These are phyloP conservation scores for Oreocharis arfaki DNA, from an alignment of 2,113 vertebrate species.

Conservation along the genomic window DNA sequence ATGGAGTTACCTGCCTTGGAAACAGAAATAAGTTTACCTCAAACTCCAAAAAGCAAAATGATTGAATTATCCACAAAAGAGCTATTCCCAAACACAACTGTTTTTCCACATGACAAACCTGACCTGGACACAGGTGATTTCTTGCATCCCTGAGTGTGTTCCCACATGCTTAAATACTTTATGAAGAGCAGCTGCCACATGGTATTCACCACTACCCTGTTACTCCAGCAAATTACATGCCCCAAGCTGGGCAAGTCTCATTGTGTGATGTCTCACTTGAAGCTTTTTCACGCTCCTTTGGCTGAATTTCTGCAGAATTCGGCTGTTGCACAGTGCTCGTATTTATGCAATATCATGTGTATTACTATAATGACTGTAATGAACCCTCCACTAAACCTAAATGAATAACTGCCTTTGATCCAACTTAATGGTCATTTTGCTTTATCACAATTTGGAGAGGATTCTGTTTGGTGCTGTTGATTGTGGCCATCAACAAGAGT, in stretches of 20 bases:
- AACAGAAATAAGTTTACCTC: neutral
- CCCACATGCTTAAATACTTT: neutral
- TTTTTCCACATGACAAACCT: neutral
- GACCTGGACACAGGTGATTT: neutral
- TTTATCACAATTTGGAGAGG: slow-evolving; percentile 37
- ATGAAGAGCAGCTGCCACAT: neutral
- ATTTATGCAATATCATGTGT: neutral
- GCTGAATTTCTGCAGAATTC: neutral
- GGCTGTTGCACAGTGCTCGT: neutral
- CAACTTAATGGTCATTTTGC: slow-evolving; percentile 21
- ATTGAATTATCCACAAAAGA: rapidly evolving
- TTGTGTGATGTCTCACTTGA: neutral
- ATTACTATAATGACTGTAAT: neutral
- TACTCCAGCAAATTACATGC: neutral
- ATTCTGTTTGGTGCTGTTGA: slow-evolving; percentile 4
- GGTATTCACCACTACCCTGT: rapidly evolving
- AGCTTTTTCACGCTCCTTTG: neutral
- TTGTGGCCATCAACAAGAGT: neutral
- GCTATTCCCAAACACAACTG: neutral
- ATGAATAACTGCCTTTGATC: slow-evolving; percentile 30
- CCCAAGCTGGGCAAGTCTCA: neutral
- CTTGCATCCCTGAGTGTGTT: neutral
- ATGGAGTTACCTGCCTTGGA: neutral
- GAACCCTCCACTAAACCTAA: slow-evolving; percentile 30
- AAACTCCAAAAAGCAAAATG: neutral